Evolutionary conservation across 2,797 vertebrate genomes (phyloP).

Genomic region (Parotocinclus haroldoi): DNA sequence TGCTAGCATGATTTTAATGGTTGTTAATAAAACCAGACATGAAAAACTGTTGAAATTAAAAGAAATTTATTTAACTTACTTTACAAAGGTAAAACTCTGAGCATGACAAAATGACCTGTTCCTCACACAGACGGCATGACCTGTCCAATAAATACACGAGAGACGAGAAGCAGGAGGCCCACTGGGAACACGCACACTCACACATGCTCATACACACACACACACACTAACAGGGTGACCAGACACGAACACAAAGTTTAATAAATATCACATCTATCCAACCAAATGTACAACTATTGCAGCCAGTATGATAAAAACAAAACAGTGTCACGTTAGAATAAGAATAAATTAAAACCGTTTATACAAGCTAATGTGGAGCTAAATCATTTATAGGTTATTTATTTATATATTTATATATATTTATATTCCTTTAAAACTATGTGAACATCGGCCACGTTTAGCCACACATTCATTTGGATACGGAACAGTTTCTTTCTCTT

Average conservation of each 20-base stretch:
- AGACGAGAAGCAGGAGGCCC: conserved; percentile 74
- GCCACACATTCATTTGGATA: conserved; percentile 88
- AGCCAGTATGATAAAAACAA: conserved; percentile 81
- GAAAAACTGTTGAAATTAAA: conserved; percentile 75
- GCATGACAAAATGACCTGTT: conserved; percentile 75
- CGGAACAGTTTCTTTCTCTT: too few species aligned
- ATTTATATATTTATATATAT: conserved; percentile 32
- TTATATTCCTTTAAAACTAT: conserved; percentile 74
- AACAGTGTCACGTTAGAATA: neutral
- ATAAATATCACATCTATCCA: conserved; percentile 89
- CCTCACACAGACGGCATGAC: conserved; percentile 71
- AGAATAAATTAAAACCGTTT: too few species aligned
- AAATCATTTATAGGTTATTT: conserved; percentile 72
- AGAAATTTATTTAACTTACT: conserved; percentile 91
- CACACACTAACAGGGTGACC: conserved; percentile 74
- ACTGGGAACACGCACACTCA: conserved; percentile 79
- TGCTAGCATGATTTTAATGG: too few species aligned
- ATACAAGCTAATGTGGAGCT: conserved; percentile 68
- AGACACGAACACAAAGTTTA: conserved; percentile 85
- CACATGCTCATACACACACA: conserved; percentile 25
- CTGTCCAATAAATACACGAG: conserved; percentile 71
- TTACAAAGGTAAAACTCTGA: conserved; percentile 87
- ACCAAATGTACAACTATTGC: conserved; percentile 81
- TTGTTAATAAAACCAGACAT: too few species aligned
- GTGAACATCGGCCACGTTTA: too few species aligned